These are phyloP conservation scores for Morus bassanus DNA, from an alignment of 2,797 vertebrate species.

Conservation along the genomic window DNA sequence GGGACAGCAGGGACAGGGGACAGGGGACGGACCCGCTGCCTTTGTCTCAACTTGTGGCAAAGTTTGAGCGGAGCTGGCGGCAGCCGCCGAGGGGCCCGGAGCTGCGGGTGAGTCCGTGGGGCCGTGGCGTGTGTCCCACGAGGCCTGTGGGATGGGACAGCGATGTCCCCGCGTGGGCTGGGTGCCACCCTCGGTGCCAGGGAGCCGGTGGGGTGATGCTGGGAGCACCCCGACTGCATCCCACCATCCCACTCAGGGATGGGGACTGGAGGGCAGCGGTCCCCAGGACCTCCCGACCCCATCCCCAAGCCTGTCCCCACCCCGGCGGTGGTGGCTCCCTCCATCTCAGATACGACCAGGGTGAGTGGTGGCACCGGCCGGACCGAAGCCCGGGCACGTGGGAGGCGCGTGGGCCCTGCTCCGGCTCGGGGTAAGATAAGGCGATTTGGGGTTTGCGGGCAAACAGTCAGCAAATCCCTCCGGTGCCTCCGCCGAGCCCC, in stretches of 20 bases:
- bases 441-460: rapidly evolving
- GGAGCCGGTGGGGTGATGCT: rapidly evolving
- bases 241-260: rapidly evolving
- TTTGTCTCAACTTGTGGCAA: slow-evolving; percentile 5
- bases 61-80: neutral
- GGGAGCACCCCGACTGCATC: neutral
- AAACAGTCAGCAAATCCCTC: neutral
- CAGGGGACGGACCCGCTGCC: neutral
- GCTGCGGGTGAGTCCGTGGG: neutral
- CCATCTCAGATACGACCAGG: neutral
- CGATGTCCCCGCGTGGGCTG: neutral
- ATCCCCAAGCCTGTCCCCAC: neutral
- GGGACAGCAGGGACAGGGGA: neutral
- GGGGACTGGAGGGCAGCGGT: neutral
- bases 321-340: neutral
- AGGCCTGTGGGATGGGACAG: neutral
- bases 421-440: neutral
- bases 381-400: rapidly evolving
- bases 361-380: neutral
- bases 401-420: rapidly evolving
- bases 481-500: rapidly evolving
- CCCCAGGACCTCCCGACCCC: neutral
- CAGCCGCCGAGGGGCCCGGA: neutral
- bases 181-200: neutral
- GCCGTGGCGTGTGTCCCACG: neutral